Conservation (phyloP, 2,888 invertebrate species). For the Drosophila hamatofila region DNA sequence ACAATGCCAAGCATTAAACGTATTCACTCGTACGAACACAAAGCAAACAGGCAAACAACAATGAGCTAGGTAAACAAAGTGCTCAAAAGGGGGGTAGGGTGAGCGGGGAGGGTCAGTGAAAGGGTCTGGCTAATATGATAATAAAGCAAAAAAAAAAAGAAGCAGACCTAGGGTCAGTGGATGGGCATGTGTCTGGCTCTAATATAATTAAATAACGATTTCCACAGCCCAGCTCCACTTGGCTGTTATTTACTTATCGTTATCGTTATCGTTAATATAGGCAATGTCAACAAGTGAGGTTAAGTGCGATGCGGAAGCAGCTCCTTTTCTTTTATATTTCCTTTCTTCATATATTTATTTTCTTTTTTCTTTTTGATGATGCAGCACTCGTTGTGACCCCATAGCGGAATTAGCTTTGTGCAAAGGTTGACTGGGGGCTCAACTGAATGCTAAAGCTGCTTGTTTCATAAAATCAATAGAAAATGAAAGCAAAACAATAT, state of each 20-base stretch:
- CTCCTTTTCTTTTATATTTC: constrained; percentile 15
- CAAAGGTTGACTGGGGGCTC: constrained; percentile 36
- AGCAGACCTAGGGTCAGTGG: neutral
- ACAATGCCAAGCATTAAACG: constrained; percentile 54
- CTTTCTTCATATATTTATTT: neutral
- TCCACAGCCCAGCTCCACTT: constrained; percentile 2
- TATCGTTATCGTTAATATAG: constrained; percentile 56
- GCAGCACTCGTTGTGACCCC: constrained; percentile 21
- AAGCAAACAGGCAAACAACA: constrained; percentile 24
- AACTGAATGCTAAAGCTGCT: constrained; percentile 4
- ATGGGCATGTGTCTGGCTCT: constrained; percentile 5
- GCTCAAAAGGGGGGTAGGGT: neutral
- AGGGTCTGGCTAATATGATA: constrained; percentile 8
- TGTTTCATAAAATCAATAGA: constrained; percentile 36
- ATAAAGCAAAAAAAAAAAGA: constrained; percentile 12
- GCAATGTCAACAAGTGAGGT: constrained; percentile 58
- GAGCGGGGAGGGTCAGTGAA: neutral
- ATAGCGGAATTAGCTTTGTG: constrained; percentile 14
- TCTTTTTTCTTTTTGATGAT: constrained; percentile 15
- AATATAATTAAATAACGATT: constrained; percentile 54
- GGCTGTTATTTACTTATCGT: constrained; percentile 54
- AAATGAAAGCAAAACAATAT: constrained; percentile 12
- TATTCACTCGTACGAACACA: constrained; percentile 32
- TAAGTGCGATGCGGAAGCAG: constrained; percentile 47
- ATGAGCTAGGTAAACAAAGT: constrained; percentile 22